Conservation (phyloP, 2,888 invertebrate genomes). For the Eustalomyia histrio region DNA sequence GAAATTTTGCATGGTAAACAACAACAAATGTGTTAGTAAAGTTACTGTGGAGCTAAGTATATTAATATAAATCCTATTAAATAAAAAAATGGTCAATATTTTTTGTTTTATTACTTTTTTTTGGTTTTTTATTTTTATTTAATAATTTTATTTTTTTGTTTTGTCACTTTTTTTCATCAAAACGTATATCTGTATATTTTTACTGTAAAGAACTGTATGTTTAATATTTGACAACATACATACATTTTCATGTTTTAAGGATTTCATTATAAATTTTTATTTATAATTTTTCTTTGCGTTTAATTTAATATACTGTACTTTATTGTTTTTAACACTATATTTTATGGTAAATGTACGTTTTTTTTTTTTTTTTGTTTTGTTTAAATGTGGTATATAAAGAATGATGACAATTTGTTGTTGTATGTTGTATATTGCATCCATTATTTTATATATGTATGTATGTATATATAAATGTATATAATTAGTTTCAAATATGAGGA, state of each 20-base stretch:
- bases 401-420: constrained; percentile 37
- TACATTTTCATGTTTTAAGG: constrained; percentile 39
- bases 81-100: constrained; percentile 23
- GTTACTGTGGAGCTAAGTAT: no score
- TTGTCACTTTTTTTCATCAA: constrained; percentile 37
- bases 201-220: constrained; percentile 46
- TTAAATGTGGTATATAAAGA: constrained; percentile 38
- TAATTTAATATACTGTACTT: constrained; percentile 44
- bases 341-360: constrained; percentile 36
- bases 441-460: constrained; percentile 1
- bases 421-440: constrained; percentile 24
- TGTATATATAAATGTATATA: no score
- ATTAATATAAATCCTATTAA: no score
- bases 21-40: no score
- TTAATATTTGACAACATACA: constrained; percentile 38
- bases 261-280: constrained; percentile 29
- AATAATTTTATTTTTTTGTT: constrained; percentile 44
- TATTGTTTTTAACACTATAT: constrained; percentile 46
- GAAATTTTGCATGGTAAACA: no score
- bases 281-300: constrained; percentile 18
- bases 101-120: constrained; percentile 42
- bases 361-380: constrained; percentile 22
- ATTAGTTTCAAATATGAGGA: constrained; percentile 60
- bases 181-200: constrained; percentile 52
- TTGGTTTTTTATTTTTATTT: constrained; percentile 44